Percentiles rank a stretch among this genome's conserved stretches.
These are phyloP conservation scores for Selene dorsalis DNA, from an alignment of 2,797 vertebrate genomes.

Conservation along the genomic window DNA sequence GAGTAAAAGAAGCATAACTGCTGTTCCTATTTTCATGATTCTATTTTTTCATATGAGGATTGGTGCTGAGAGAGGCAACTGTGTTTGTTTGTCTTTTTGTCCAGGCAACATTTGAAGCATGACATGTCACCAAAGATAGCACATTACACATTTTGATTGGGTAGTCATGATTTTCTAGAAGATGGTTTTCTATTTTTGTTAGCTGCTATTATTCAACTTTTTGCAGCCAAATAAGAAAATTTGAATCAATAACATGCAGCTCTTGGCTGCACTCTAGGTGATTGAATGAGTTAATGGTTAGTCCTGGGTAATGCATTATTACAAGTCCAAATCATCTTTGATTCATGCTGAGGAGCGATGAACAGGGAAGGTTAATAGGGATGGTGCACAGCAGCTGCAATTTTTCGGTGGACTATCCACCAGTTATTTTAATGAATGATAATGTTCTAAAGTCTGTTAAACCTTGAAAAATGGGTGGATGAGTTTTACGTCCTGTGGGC, in stretches of 20 bases:
- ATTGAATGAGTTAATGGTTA: conserved; percentile 5
- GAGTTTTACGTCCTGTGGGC: neutral
- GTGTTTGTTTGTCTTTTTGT: conserved; percentile 16
- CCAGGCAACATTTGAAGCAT: neutral
- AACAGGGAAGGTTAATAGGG: conserved; percentile 11
- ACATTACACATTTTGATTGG: neutral
- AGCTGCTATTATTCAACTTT: neutral
- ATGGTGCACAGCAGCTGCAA: conserved; percentile 2
- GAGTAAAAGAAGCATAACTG: conserved; percentile 39
- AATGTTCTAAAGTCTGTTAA: neutral
- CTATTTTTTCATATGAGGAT: conserved; percentile 21
- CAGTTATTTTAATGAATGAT: conserved; percentile 17
- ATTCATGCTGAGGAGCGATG: conserved; percentile 28
- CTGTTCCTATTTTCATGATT: conserved; percentile 40
- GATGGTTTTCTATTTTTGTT: neutral
- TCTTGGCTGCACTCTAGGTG: conserved; percentile 5
- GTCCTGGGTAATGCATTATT: conserved; percentile 4
- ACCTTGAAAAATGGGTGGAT: neutral
- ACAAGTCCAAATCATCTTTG: conserved; percentile 48
- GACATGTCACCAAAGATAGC: neutral
- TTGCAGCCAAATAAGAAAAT: neutral
- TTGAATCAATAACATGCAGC: conserved; percentile 6
- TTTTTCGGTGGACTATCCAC: neutral
- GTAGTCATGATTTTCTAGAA: neutral
- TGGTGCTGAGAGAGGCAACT: neutral